Evolutionary conservation across 2,888 invertebrate genomes (phyloP).

Genomic region (Coecobrya sp.): DNA sequence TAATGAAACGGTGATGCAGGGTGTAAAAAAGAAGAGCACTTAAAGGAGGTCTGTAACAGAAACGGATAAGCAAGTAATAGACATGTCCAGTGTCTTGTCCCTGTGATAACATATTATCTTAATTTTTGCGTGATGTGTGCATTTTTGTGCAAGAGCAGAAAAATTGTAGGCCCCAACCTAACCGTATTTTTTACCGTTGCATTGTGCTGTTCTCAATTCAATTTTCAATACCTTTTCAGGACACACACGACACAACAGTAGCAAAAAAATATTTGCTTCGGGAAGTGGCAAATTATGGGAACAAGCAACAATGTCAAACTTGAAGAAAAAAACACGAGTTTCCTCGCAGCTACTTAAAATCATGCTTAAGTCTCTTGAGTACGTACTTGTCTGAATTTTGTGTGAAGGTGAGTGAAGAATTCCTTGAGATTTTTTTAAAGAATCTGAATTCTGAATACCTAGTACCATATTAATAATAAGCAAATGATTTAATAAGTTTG

Average conservation of each 20-base stretch:
- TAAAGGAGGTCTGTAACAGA: no score
- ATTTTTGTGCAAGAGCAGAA: no score
- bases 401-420: not conserved
- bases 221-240: not conserved
- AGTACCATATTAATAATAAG: no score
- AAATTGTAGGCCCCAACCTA: no score
- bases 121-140: no score
- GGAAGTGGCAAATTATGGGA: constrained; percentile 62
- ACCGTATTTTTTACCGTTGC: no score
- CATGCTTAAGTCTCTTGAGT: not conserved
- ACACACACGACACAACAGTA: not conserved
- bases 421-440: not conserved
- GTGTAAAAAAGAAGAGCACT: no score
- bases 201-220: not conserved
- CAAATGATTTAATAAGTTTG: not conserved
- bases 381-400: not conserved
- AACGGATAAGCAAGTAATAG: no score
- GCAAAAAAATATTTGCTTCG: constrained; percentile 25
- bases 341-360: not conserved
- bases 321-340: not conserved
- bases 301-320: constrained; percentile 62
- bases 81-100: no score
- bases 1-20: no score
- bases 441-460: no score
- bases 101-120: no score